phyloP scores from a whole-genome alignment of 2,113 vertebrate species.

The Aphelocoma coerulescens region DNA sequence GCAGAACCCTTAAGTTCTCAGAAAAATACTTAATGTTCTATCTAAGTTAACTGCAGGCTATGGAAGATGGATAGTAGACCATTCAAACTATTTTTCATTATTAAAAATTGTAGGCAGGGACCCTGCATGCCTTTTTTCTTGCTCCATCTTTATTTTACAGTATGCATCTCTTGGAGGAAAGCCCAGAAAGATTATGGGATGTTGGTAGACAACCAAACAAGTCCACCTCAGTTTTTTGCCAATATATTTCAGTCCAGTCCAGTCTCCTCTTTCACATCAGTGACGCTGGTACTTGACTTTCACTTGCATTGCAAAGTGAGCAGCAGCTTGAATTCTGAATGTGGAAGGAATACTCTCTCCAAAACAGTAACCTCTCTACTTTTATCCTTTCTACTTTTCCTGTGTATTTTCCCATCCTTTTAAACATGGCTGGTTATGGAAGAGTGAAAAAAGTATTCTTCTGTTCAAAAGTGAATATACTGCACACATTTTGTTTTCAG shows the following conservation, averaged over 20 bases:
- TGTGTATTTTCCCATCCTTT: not conserved
- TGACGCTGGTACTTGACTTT: not conserved
- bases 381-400: not conserved
- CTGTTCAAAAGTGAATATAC: not conserved
- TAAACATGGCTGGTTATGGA: not conserved
- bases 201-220: not conserved
- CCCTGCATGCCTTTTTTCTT: not conserved
- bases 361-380: not conserved
- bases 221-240: not conserved
- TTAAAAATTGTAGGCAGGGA: not conserved
- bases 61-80: not conserved
- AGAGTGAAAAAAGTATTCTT: not conserved
- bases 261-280: not conserved
- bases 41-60: not conserved
- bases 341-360: not conserved
- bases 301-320: conserved; percentile 6
- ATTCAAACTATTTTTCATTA: not conserved
- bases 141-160: not conserved
- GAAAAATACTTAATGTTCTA: not conserved
- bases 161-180: not conserved
- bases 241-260: not conserved
- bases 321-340: conserved; percentile 12
- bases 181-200: not conserved
- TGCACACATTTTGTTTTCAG: not conserved
- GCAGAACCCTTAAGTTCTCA: not conserved